Evolutionary conservation across 2,797 vertebrate genomes (phyloP).

Genomic region (Loris lydekkerianus): DNA sequence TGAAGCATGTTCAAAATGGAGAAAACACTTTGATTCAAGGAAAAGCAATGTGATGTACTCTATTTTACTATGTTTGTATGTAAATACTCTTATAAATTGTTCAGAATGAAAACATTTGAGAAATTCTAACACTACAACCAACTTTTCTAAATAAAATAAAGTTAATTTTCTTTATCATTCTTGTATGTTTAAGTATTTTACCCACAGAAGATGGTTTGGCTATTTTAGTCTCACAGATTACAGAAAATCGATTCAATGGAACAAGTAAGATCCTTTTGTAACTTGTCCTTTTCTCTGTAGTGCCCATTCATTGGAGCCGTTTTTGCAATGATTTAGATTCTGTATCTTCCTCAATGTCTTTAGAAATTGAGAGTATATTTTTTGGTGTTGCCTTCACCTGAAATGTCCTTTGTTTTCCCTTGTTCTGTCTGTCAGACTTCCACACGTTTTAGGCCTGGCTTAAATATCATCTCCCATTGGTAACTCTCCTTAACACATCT

Average conservation of each 20-base stretch:
- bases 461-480: slow-evolving; percentile 35
- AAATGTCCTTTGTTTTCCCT: not conserved
- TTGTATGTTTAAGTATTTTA: slow-evolving; percentile 82
- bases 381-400: not conserved
- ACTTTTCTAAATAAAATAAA: slow-evolving; percentile 93
- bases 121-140: slow-evolving; percentile 87
- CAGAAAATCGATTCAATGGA: slow-evolving; percentile 1
- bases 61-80: slow-evolving; percentile 91
- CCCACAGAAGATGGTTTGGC: not conserved
- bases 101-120: slow-evolving; percentile 88
- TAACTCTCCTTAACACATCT: slow-evolving; percentile 30
- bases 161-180: slow-evolving; percentile 89
- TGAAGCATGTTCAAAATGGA: slow-evolving; percentile 73
- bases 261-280: slow-evolving; percentile 36
- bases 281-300: slow-evolving; percentile 7
- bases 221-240: slow-evolving; percentile 5
- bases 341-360: not conserved
- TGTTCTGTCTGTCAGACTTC: not conserved
- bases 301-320: not conserved
- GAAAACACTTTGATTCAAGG: slow-evolving; percentile 84
- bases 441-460: not conserved
- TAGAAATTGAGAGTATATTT: not conserved
- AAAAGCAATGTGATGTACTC: slow-evolving; percentile 85
- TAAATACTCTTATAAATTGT: slow-evolving; percentile 90
- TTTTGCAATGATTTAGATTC: not conserved